Evolutionary conservation across 2,113 vertebrate genomes (phyloP).

Genomic region (Nanger granti): DNA sequence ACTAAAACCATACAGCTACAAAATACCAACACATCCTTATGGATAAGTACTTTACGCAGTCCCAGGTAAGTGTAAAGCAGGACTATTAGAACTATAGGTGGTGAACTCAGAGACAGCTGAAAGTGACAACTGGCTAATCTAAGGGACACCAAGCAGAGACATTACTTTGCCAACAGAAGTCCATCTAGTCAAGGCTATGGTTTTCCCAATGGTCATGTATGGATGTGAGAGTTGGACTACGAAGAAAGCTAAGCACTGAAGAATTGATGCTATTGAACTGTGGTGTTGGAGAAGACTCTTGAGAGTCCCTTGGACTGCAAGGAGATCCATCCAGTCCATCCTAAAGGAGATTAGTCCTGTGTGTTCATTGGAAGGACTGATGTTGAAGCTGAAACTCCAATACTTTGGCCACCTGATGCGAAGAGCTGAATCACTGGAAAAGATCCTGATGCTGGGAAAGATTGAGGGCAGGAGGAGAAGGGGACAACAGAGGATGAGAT

Average conservation of each 20-base stretch:
- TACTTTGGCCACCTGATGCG: background rate
- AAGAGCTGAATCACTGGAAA: background rate
- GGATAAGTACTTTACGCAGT: background rate
- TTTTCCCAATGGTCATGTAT: background rate
- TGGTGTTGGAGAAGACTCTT: background rate
- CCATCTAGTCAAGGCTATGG: background rate
- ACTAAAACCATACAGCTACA: background rate
- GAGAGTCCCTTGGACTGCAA: background rate
- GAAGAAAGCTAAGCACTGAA: fast-evolving
- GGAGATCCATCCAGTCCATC: background rate
- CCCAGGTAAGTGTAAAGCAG: background rate
- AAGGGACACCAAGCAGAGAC: background rate
- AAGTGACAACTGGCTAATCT: background rate
- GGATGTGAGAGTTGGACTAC: background rate
- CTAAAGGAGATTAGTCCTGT: background rate
- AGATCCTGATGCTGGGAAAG: background rate
- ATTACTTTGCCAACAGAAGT: background rate
- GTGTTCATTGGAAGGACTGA: background rate
- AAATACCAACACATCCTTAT: background rate
- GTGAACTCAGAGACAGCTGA: background rate
- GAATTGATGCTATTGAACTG: background rate
- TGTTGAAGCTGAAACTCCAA: background rate
- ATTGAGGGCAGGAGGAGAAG: background rate
- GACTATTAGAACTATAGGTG: background rate
- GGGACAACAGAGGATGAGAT: background rate